These are phyloP conservation scores for Laodelphax striatellus DNA, from an alignment of 1,140 invertebrate genomes.

Conservation along the genomic window DNA sequence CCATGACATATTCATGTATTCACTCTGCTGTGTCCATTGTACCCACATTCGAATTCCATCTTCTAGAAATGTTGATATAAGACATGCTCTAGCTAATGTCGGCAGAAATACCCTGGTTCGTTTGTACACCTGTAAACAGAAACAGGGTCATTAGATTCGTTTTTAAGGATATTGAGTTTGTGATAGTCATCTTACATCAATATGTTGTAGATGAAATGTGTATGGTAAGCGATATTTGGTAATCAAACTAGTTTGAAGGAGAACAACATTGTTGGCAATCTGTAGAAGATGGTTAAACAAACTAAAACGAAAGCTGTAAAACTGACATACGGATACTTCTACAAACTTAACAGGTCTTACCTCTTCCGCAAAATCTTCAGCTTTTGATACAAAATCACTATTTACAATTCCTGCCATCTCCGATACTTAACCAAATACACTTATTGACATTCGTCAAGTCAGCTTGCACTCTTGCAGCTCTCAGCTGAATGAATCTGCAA, in stretches of 20 bases:
- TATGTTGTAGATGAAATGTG: not conserved
- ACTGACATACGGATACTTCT: not conserved
- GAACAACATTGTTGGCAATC: not conserved
- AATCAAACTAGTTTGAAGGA: not conserved
- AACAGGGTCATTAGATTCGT: too few relatives aligned
- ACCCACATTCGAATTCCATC: slow-evolving; percentile 99
- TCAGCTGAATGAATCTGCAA: too few relatives aligned
- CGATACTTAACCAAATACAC: not conserved
- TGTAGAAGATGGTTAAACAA: not conserved
- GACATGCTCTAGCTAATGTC: slow-evolving; percentile 86
- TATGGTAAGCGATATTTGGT: not conserved
- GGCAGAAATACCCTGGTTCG: slow-evolving; percentile 90
- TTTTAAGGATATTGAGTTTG: not conserved
- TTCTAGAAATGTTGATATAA: slow-evolving; percentile 99
- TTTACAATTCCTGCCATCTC: slow-evolving; percentile 12
- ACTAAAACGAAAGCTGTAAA: not conserved
- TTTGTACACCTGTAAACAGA: slow-evolving; percentile 64
- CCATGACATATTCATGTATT: slow-evolving; percentile 98
- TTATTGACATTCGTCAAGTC: not conserved
- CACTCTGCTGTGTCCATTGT: slow-evolving; percentile 95
- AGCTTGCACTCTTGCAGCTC: not conserved
- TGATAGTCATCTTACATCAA: not conserved
- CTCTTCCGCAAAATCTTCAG: slow-evolving; percentile 21
- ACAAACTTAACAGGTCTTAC: not conserved
- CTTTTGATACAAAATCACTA: slow-evolving; percentile 20